Conservation (phyloP, 2,113 vertebrate genomes). For the Tilapia sparmanii region DNA sequence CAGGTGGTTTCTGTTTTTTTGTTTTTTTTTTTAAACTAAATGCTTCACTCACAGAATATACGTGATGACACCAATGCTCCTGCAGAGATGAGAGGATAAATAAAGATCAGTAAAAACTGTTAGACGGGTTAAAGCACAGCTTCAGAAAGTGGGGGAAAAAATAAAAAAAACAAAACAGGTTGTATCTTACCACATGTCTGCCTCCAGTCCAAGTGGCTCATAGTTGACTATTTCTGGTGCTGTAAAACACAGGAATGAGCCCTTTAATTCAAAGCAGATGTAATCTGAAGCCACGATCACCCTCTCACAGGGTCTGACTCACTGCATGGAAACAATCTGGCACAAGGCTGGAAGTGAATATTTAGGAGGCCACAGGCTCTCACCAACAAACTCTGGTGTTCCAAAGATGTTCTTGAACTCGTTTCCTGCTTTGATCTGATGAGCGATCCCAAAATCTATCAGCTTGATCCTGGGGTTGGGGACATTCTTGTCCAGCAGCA, state of each 20-base stretch:
- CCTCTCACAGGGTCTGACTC: neutral
- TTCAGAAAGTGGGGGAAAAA: neutral
- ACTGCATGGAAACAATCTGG: neutral
- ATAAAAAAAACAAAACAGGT: neutral
- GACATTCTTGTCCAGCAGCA: constrained; percentile 92
- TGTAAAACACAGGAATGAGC: constrained; percentile 52
- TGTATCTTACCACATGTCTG: constrained; percentile 93
- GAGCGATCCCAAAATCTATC: constrained; percentile 95
- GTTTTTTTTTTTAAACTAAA: neutral
- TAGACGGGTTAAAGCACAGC: neutral
- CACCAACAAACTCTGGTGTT: constrained; percentile 95
- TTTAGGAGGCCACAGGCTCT: constrained; percentile 4
- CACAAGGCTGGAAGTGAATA: neutral
- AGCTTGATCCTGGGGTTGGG: constrained; percentile 94
- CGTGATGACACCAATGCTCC: constrained; percentile 97
- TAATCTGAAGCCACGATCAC: neutral
- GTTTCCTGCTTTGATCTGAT: constrained; percentile 93
- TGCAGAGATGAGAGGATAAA: constrained; percentile 45
- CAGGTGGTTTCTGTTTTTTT: neutral
- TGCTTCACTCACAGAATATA: constrained; percentile 89
- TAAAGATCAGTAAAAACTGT: constrained; percentile 3
- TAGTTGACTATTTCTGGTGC: constrained; percentile 98
- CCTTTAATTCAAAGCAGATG: constrained; percentile 46
- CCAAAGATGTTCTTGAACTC: constrained; percentile 99
- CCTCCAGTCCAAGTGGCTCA: constrained; percentile 91